Evolutionary conservation across 2,888 invertebrate genomes (phyloP), one percentile per base, ranked within the genome.

Genomic region (Parelbella ahira): DNA sequence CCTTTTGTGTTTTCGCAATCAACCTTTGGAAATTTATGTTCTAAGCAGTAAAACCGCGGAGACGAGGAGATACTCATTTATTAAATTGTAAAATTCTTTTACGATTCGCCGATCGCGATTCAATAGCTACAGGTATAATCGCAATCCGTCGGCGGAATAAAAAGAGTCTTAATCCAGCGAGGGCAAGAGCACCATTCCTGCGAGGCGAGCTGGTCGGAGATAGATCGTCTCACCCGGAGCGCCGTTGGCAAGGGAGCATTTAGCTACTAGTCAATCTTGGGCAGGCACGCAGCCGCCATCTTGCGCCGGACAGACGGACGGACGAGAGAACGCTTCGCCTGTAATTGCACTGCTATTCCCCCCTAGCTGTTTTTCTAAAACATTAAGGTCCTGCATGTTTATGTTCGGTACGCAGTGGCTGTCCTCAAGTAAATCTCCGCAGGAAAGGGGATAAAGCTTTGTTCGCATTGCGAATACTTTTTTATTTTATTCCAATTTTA

Each of bases 251-350:
- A 72, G 68, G 68, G 60, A 70, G 63, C 66, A 72, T 67, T 68
- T 73, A 73, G 82, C 82, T 82, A 82, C 81, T 77, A 86, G 84
- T 84, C 84, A 83, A 82, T 82, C 81, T 80, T 74, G 72, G 68
- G 62, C 60, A 73, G 81, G 82, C 79, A 86, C 79, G 82, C 72
- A 70, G 74, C 75, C 65, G 81, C 79, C 82, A 84, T 79, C 71
- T 51, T 58, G 63, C 49, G 53, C 58, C 58, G 58, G 70, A 77
- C 74, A 67, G 71, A 76, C 73, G 63, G 68, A 76, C 72, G 73
- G 63, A 66, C 64, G 63, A 63, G 70, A 67, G 69, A 76, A 75
- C 67, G 67, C 65, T 70, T 60, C 62, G 67, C 68, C 75, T 75
- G 74, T 81, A 83, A 84, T 84, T 84, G 82, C 84, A 66, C 63